A percentile compares a stretch with the other conserved stretches of the same genome.
phyloP scores from a whole-genome alignment of 2,797 vertebrate species.

The Catharus ustulatus region DNA sequence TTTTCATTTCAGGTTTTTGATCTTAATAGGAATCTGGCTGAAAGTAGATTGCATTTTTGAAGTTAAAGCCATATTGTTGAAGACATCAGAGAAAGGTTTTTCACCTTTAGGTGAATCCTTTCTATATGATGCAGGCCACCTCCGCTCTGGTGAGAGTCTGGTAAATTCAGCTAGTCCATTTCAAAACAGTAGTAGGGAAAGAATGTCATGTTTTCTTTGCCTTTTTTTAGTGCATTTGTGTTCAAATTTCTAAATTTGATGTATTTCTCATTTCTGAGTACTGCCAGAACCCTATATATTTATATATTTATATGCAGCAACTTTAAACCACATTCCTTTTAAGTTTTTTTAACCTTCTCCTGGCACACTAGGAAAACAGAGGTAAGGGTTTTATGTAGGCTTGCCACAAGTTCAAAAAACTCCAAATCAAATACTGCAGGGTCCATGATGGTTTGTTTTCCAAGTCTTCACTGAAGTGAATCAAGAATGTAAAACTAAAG shows the following conservation, averaged over 20 bases:
- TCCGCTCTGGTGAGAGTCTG: neutral
- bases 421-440: neutral
- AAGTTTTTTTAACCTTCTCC: neutral
- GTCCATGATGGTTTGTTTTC: neutral
- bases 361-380: neutral
- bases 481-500: neutral
- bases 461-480: neutral
- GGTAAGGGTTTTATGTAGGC: rapidly evolving
- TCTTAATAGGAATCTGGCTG: neutral
- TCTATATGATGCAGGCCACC: neutral
- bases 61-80: neutral
- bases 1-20: neutral
- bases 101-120: neutral
- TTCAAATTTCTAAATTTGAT: neutral
- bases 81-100: neutral
- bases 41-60: neutral
- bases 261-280: neutral
- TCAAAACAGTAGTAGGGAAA: neutral
- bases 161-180: neutral
- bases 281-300: neutral
- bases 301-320: neutral
- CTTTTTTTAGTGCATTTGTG: neutral
- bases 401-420: neutral
- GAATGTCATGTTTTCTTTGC: neutral
- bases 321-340: neutral